Evolutionary conservation across 1,140 invertebrate species (phyloP), one percentile per base, ranked within the genome.

Genomic region (Chelonus insularis): DNA sequence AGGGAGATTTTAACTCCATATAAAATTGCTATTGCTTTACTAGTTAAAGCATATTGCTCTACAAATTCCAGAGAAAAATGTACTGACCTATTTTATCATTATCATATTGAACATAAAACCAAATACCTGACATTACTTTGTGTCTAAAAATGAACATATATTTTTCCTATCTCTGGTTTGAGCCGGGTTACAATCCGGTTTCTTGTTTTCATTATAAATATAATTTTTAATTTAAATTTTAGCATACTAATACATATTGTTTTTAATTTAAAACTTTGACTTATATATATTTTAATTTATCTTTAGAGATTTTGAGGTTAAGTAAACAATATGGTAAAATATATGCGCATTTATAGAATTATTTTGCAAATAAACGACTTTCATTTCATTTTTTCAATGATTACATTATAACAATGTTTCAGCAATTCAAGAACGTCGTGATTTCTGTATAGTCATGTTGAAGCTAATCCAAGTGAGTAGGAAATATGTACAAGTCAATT

Each of bases 371-470:
- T 39, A 23, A 47, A 52, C 54, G 12, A 39, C 36, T 21, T 63
- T 45, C 1, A 48, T 52, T 45, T 48, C 41, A 54, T 39, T 57
- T 66, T 34, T 58, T 9, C 50, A n/a, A 63, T 54, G 34, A 58
- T 57, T 41, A 7, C 39, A 62, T 32, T 21, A 64, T 64, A 66
- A 18, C 62, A 56, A 25, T 65, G 20, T 73, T 64, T 34, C 55
- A 76, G 74, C 63, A 62, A 72, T 73, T 25, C 57, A 68, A 16
- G 79, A 80, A 64, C 75, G 76, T 70, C 77, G 84, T 48, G 82
- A 86, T 67, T 88, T 88, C 70, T 87, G 86, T 67, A 83, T 88
- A 70, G 73, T 86, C 0, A 77, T 86, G 5, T 71, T 88, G 34
- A 87, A 88, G 68, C 69, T 89, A 8, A 84, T 88, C 64, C 87